Evolutionary conservation across 1,140 invertebrate species (phyloP).

Genomic region (Dysdera silvatica): DNA sequence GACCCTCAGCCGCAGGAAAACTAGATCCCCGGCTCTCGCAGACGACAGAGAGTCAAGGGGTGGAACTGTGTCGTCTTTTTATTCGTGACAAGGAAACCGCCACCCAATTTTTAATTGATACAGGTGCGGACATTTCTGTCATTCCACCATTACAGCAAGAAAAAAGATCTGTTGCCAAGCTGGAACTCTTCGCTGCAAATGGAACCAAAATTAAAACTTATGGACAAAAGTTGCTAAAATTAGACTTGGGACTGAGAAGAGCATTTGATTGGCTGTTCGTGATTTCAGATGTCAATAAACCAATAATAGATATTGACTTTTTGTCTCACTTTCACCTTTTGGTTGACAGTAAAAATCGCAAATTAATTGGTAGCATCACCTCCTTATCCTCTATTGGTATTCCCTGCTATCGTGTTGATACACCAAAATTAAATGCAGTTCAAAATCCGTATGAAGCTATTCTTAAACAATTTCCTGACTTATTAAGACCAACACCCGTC

Average conservation of each 20-base stretch:
- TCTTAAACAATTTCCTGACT: conserved; percentile 3
- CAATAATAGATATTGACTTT: conserved; percentile 27
- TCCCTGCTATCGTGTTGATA: background rate
- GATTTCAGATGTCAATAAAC: conserved; percentile 15
- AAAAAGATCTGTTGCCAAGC: background rate
- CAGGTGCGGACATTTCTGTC: conserved; percentile 10
- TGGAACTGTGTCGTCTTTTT: conserved; percentile 9
- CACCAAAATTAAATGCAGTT: background rate
- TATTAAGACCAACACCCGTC: background rate
- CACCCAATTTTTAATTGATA: conserved; percentile 13
- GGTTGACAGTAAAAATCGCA: background rate
- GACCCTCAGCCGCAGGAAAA: background rate
- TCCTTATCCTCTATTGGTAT: background rate
- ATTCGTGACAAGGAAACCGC: conserved; percentile 2
- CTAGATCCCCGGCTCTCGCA: background rate
- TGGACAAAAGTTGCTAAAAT: no score
- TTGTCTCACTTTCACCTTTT: conserved; percentile 14
- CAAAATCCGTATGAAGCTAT: conserved; percentile 11
- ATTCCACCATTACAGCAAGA: background rate
- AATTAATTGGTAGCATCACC: conserved; percentile 12
- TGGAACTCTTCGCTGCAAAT: conserved; percentile 25
- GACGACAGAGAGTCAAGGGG: background rate
- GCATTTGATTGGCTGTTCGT: conserved; percentile 10
- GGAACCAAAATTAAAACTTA: conserved; percentile 23
- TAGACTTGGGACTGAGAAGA: no score